phyloP scores from a whole-genome alignment of 2,113 vertebrate genomes.

The Typhlomys cinereus region DNA sequence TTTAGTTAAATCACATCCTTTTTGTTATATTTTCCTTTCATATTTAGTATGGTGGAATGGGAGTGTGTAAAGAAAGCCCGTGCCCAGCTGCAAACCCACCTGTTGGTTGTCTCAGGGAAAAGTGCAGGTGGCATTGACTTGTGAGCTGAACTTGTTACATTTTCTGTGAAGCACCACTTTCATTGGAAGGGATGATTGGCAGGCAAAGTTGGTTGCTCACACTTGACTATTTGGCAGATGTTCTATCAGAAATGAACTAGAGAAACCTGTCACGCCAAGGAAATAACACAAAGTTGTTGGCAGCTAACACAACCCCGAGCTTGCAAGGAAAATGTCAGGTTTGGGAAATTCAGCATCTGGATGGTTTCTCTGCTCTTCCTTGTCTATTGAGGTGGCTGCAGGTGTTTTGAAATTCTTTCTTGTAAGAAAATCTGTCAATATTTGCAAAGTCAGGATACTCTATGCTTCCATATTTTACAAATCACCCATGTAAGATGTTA shows the following conservation, averaged over 20 bases:
- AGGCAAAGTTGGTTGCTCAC: not conserved
- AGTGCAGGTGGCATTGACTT: fast-evolving
- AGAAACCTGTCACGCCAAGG: not conserved
- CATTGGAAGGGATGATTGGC: slow-evolving; percentile 24
- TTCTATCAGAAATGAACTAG: slow-evolving; percentile 42
- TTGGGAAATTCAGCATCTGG: not conserved
- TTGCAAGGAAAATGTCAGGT: not conserved
- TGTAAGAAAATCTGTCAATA: not conserved
- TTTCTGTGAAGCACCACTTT: slow-evolving; percentile 3
- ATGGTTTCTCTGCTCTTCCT: not conserved
- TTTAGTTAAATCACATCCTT: not conserved
- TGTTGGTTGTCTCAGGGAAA: not conserved
- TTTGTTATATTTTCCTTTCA: not conserved
- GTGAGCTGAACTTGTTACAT: not conserved
- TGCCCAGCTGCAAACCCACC: not conserved
- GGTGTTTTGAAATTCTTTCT: not conserved
- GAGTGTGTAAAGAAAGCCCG: not conserved
- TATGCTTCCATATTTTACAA: slow-evolving; percentile 22
- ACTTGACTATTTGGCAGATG: not conserved
- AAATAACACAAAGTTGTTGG: slow-evolving; percentile 31
- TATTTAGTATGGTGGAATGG: not conserved
- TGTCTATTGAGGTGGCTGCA: slow-evolving; percentile 8
- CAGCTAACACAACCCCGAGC: not conserved
- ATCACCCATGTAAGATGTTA: not conserved
- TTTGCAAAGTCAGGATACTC: not conserved